phyloP scores from a whole-genome alignment of 2,888 invertebrate genomes.

The Tricholauxania praeusta region DNA sequence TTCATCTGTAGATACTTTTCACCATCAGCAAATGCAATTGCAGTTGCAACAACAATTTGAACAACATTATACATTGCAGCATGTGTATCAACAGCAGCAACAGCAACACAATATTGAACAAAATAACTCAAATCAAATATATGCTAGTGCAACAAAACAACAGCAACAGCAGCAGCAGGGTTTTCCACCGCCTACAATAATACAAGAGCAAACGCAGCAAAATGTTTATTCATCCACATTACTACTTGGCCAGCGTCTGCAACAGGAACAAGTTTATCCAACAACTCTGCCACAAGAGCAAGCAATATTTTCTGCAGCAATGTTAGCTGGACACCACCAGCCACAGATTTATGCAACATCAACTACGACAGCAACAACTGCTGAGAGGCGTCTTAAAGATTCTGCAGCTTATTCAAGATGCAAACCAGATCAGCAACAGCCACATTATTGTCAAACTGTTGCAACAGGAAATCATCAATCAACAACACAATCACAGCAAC shows the following conservation, averaged over 20 bases:
- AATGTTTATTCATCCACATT: constrained; percentile 34
- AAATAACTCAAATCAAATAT: constrained; percentile 39
- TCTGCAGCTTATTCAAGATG: neutral
- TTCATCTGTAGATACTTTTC: constrained; percentile 47
- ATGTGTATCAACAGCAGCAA: constrained; percentile 46
- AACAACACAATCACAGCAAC: constrained; percentile 32
- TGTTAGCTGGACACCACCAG: constrained; percentile 19
- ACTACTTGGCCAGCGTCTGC: neutral
- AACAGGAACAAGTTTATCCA: constrained; percentile 17
- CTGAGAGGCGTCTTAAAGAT: constrained; percentile 14
- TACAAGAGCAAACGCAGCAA: constrained; percentile 45
- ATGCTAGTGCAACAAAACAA: constrained; percentile 46
- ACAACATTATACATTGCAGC: constrained; percentile 51
- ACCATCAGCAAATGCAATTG: constrained; percentile 50
- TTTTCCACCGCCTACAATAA: neutral
- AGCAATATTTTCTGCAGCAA: constrained; percentile 9
- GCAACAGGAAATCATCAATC: constrained; percentile 4
- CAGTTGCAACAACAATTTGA: constrained; percentile 51
- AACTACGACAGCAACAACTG: neutral
- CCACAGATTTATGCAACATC: constrained; percentile 8
- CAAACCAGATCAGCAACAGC: constrained; percentile 42
- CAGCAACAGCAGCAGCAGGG: constrained; percentile 55
- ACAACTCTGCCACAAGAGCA: constrained; percentile 14
- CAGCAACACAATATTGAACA: constrained; percentile 41
- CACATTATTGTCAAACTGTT: constrained; percentile 29